Conservation (phyloP, 2,888 invertebrate genomes). For the Eulithis prunata region DNA sequence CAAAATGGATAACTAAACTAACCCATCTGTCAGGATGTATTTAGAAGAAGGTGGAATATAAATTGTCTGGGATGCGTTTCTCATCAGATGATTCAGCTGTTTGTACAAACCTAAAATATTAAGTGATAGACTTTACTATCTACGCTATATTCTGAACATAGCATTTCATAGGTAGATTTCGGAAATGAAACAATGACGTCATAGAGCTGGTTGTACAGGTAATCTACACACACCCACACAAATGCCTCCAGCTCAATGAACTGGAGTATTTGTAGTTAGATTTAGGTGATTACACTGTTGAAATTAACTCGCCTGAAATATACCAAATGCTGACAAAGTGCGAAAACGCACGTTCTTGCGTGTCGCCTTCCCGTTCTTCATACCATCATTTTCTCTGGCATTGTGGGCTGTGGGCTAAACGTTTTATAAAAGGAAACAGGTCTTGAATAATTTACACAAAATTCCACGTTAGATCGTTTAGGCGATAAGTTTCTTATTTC, state of each 20-base stretch:
- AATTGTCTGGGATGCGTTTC: slow-evolving; percentile 9
- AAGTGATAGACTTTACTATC: no score
- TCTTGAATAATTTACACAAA: slow-evolving; percentile 34
- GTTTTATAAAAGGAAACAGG: neutral
- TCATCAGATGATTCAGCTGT: slow-evolving; percentile 10
- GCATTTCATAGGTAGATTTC: neutral
- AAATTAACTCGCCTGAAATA: slow-evolving; percentile 22
- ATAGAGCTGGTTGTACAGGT: neutral
- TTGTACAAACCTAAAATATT: neutral
- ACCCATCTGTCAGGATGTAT: slow-evolving; percentile 16
- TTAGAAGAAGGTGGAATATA: slow-evolving; percentile 21
- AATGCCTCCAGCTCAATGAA: slow-evolving; percentile 25
- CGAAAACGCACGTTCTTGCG: neutral
- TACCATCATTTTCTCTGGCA: neutral
- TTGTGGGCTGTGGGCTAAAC: slow-evolving; percentile 1
- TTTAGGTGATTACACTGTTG: slow-evolving; percentile 19
- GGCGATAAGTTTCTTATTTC: slow-evolving; percentile 48
- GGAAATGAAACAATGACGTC: slow-evolving; percentile 5
- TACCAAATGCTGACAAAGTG: slow-evolving; percentile 10
- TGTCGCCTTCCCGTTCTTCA: neutral
- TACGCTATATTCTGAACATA: no score
- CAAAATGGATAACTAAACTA: slow-evolving; percentile 34
- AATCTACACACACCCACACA: slow-evolving; percentile 4
- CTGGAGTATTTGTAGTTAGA: slow-evolving; percentile 9
- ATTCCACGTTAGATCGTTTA: slow-evolving; percentile 36